Evolutionary conservation across 2,888 invertebrate genomes (phyloP), one percentile per base, ranked within the genome.

Genomic region (Xylota segnis): DNA sequence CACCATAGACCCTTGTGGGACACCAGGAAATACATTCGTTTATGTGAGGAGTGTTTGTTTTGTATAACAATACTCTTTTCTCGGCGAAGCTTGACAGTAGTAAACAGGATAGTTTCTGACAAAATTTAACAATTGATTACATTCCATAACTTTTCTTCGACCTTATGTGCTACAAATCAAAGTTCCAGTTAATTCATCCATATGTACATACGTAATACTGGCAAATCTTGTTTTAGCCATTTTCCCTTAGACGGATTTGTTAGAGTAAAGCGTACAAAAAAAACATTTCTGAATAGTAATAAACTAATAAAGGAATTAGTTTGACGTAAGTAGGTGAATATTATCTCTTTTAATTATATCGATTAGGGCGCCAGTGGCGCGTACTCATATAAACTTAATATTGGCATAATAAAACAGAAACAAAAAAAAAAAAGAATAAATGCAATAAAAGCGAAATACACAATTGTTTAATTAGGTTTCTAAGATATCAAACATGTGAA

Each of bases 331-430:
- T 54, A 54, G 54, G 54, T 54, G 54, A 58, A 58, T 58, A 58
- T 18, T 58, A 9, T 58, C 14, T 58, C 12, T 2, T 4, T 12
- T 16, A 18, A 18, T 18, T 37, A 27, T 18, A 34, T 58, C 18
- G 58, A 63, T 63, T 34, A 66, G 37, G 65, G 50, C 65, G 65
- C 65, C 65, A 66, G 12, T 29, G 63, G 47, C 63, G 5, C 9
- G 14, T 14, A 32, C 16, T 12, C 34, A 37, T n/a, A 66, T 37
- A 23, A 18, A 50, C 50, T n/a, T 34, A 23, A 16, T 29, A 50
- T 37, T 37, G 50, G n/a, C 5, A 5, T n/a, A 52, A 52, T 66
- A 52, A 66, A 66, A 58, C 7, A 43, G 14, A 40, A n/a, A 40
- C 23, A 23, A 23, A 54, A n/a, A n/a, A n/a, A n/a, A n/a, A n/a